phyloP scores from a whole-genome alignment of 2,113 vertebrate species.

The Cromileptes altivelis region DNA sequence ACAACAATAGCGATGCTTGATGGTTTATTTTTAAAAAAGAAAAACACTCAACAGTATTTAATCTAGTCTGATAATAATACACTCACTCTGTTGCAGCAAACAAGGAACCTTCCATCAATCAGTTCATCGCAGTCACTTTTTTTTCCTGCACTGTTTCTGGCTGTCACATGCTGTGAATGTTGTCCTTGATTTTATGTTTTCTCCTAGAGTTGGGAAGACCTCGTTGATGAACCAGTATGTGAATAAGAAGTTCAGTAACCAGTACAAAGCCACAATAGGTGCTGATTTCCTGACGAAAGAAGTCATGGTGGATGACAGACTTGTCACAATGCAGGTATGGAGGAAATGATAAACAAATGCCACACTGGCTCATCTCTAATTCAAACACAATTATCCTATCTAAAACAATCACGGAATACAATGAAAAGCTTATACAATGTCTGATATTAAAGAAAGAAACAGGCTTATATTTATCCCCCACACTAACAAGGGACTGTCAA shows the following conservation, averaged over 20 bases:
- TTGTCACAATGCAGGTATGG: conserved; percentile 97
- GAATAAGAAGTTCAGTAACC: conserved; percentile 99
- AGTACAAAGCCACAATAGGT: conserved; percentile 98
- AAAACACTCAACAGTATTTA: neutral
- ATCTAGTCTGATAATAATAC: neutral
- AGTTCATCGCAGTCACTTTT: neutral
- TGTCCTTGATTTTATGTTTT: conserved; percentile 14
- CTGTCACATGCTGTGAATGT: neutral
- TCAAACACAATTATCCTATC: neutral
- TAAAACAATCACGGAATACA: neutral
- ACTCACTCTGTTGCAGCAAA: neutral
- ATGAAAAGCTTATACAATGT: neutral
- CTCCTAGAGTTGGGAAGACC: conserved; percentile 93
- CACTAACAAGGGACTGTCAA: neutral
- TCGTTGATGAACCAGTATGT: conserved; percentile 99
- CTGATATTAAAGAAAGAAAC: neutral
- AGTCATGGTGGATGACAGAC: conserved; percentile 98
- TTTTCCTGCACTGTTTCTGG: neutral
- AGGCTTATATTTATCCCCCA: neutral
- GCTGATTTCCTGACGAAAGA: conserved; percentile 98
- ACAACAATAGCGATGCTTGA: neutral
- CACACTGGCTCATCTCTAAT: neutral
- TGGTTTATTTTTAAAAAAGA: neutral
- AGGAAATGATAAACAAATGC: neutral
- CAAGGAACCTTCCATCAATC: neutral